phyloP scores from a whole-genome alignment of 2,888 invertebrate species.

The Amorpha juglandis region DNA sequence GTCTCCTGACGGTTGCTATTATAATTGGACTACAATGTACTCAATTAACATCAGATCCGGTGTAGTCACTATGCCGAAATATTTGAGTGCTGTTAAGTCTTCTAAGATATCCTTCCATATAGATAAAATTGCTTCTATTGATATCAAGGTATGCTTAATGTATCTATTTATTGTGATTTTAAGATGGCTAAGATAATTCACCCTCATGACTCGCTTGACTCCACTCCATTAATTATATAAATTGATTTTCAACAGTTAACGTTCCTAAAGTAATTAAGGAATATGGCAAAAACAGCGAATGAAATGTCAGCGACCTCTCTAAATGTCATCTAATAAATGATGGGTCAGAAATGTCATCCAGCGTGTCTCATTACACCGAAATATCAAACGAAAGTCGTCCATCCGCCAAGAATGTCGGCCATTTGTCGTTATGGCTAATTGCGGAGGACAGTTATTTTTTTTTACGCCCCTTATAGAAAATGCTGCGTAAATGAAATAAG shows the following conservation, averaged over 20 bases:
- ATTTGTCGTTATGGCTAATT: slow-evolving; percentile 15
- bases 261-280: slow-evolving; percentile 9
- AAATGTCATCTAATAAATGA: slow-evolving; percentile 19
- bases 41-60: no score
- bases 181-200: no score
- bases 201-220: not conserved
- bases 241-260: not conserved
- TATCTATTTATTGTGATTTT: no score
- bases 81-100: no score
- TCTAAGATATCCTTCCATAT: no score
- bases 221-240: not conserved
- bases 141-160: no score
- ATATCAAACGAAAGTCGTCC: slow-evolving; percentile 25
- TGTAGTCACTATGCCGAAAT: no score
- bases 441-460: not conserved
- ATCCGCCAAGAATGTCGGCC: slow-evolving; percentile 28
- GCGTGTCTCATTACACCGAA: slow-evolving; percentile 17
- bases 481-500: not conserved
- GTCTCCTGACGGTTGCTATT: no score
- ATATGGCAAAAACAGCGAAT: not conserved
- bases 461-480: not conserved
- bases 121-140: no score
- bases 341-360: slow-evolving; percentile 22
- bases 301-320: slow-evolving; percentile 17
- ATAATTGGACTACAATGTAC: no score